Evolutionary conservation across 2,797 vertebrate species (phyloP).

Genomic region (Oceanodroma leucorhoa): DNA sequence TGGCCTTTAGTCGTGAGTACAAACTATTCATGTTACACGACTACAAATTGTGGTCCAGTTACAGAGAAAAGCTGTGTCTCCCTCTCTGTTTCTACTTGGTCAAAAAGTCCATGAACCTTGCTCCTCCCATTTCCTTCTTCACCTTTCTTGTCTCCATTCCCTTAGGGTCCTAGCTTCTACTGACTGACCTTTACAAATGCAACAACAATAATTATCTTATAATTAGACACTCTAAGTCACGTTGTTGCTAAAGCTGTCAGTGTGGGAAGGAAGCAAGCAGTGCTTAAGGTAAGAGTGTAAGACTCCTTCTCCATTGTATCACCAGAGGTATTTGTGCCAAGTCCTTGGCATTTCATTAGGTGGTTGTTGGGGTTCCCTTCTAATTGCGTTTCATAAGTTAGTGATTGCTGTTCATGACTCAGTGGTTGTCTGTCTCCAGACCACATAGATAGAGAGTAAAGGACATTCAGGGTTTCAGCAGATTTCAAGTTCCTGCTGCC

Average conservation of each 20-base stretch:
- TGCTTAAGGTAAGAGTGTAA: slow-evolving; percentile 40
- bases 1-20: background rate
- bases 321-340: slow-evolving; percentile 42
- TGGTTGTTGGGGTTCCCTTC: slow-evolving; percentile 25
- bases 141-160: slow-evolving; percentile 44
- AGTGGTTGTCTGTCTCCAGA: background rate
- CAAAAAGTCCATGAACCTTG: background rate
- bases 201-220: slow-evolving; percentile 69
- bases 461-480: background rate
- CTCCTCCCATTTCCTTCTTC: slow-evolving; percentile 32
- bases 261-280: slow-evolving; percentile 26
- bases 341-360: slow-evolving; percentile 37
- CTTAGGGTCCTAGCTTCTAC: slow-evolving; percentile 57
- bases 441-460: slow-evolving; percentile 10
- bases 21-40: background rate
- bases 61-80: background rate
- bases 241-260: slow-evolving; percentile 29
- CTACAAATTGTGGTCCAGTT: background rate
- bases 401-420: slow-evolving; percentile 44
- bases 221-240: slow-evolving; percentile 61
- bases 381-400: slow-evolving; percentile 25
- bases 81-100: background rate
- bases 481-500: background rate
- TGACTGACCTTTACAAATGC: slow-evolving; percentile 53
- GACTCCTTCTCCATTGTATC: slow-evolving; percentile 8